Percentiles rank a stretch among this genome's conserved stretches.
Evolutionary conservation across 2,797 vertebrate species (phyloP).

Genomic region (Hydrophis major): DNA sequence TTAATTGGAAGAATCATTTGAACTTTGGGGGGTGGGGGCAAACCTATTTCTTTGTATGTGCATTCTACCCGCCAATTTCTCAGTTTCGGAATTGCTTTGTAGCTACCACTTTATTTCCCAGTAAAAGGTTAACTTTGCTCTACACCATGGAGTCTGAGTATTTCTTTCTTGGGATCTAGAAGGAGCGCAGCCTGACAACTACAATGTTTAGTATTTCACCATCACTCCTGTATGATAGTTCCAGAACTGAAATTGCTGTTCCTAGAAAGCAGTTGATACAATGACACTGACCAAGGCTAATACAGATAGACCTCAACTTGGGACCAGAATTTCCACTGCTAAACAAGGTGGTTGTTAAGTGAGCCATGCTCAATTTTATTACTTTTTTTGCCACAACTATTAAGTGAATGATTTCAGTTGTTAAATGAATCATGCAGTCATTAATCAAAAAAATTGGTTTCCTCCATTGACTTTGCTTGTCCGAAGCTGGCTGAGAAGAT

Average conservation of each 20-base stretch:
- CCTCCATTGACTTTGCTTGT: background rate
- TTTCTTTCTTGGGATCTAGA: too few relatives aligned
- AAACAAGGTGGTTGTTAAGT: background rate
- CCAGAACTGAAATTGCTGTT: slow-evolving; percentile 49
- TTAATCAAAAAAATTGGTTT: background rate
- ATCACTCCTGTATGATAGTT: background rate
- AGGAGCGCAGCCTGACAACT: too few relatives aligned
- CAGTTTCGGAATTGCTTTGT: too few relatives aligned
- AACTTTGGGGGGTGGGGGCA: too few relatives aligned
- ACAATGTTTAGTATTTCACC: background rate
- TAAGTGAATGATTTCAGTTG: background rate
- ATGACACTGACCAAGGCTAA: slow-evolving; percentile 58
- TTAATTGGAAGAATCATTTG: too few relatives aligned
- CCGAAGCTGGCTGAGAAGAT: background rate
- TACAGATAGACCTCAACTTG: background rate
- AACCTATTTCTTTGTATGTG: too few relatives aligned
- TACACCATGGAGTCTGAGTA: too few relatives aligned
- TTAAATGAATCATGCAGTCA: background rate
- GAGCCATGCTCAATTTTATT: background rate
- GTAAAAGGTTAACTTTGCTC: too few relatives aligned
- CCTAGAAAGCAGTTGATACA: slow-evolving; percentile 63
- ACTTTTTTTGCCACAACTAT: background rate
- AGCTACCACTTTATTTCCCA: too few relatives aligned
- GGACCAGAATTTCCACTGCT: background rate
- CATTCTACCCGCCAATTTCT: too few relatives aligned